A percentile compares a stretch with the other conserved stretches of the same genome.
Evolutionary conservation across 2,888 invertebrate genomes (phyloP).

Genomic region (Omphaloscelis lunosa): DNA sequence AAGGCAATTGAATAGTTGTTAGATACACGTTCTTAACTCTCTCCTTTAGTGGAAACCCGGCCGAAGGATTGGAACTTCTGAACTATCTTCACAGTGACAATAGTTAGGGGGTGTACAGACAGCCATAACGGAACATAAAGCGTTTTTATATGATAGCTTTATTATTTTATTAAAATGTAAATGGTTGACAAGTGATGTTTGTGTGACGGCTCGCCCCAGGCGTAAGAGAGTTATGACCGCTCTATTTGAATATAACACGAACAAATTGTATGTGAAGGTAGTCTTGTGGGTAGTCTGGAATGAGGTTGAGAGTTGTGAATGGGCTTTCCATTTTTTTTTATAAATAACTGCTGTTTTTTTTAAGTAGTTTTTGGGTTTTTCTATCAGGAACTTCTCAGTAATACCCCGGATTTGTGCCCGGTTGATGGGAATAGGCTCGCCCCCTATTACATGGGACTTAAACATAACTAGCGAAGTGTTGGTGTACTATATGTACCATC

Average conservation of each 20-base stretch:
- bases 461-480: neutral
- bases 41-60: neutral
- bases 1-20: too few relatives aligned
- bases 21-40: neutral
- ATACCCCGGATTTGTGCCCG: neutral
- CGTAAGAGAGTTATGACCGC: conserved; percentile 56
- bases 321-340: neutral
- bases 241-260: conserved; percentile 61
- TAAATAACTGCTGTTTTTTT: neutral
- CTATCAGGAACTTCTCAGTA: too few relatives aligned
- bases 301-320: conserved; percentile 27
- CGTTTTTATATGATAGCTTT: conserved; percentile 73
- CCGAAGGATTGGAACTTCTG: conserved; percentile 19
- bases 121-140: conserved; percentile 72
- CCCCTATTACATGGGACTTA: neutral
- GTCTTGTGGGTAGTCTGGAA: conserved; percentile 34
- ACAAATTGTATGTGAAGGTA: conserved; percentile 39
- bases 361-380: neutral
- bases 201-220: conserved; percentile 65
- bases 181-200: conserved; percentile 77
- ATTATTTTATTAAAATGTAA: conserved; percentile 81
- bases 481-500: too few relatives aligned
- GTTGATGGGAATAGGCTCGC: too few relatives aligned
- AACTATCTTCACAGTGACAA: neutral
- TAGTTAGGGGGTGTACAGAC: conserved; percentile 62